phyloP scores from a whole-genome alignment of 2,888 invertebrate species.

The Scaptomyza polygonia region DNA sequence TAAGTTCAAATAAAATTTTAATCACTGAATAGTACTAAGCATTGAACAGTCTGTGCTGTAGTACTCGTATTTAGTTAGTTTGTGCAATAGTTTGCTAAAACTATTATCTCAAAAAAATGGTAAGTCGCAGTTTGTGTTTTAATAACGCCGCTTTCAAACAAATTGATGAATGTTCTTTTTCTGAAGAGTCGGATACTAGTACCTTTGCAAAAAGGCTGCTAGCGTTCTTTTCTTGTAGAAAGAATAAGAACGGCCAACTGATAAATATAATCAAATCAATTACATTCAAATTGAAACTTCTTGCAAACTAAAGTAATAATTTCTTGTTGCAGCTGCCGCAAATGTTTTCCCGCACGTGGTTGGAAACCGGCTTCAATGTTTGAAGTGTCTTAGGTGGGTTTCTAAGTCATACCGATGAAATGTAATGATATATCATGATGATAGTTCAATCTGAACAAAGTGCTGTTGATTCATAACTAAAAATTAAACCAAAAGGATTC shows the following conservation, averaged over 20 bases:
- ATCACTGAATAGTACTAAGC: neutral
- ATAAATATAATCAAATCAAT: constrained; percentile 21
- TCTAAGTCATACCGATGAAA: neutral
- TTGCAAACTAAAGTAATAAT: neutral
- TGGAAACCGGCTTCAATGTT: neutral
- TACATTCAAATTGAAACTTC: neutral
- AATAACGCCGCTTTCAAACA: too few relatives aligned
- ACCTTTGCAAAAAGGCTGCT: constrained; percentile 34
- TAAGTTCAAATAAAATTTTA: neutral
- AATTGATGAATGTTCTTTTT: constrained; percentile 71
- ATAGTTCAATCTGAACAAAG: constrained; percentile 69
- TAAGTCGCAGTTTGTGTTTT: constrained; percentile 18
- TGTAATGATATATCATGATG: constrained; percentile 51
- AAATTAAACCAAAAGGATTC: constrained; percentile 77
- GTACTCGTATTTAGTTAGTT: neutral
- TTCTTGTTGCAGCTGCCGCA: constrained; percentile 16
- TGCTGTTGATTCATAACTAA: constrained; percentile 69
- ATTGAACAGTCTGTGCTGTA: neutral
- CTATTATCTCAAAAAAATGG: constrained; percentile 18
- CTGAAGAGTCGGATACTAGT: constrained; percentile 70
- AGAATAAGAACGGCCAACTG: constrained; percentile 83
- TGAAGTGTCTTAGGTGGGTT: constrained; percentile 18
- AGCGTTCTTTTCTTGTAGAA: constrained; percentile 71
- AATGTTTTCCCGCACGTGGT: constrained; percentile 27
- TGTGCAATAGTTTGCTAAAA: neutral